Base-by-base conservation (phyloP, 2,797 vertebrate species). In the Sebastes trivittatus region DNA sequence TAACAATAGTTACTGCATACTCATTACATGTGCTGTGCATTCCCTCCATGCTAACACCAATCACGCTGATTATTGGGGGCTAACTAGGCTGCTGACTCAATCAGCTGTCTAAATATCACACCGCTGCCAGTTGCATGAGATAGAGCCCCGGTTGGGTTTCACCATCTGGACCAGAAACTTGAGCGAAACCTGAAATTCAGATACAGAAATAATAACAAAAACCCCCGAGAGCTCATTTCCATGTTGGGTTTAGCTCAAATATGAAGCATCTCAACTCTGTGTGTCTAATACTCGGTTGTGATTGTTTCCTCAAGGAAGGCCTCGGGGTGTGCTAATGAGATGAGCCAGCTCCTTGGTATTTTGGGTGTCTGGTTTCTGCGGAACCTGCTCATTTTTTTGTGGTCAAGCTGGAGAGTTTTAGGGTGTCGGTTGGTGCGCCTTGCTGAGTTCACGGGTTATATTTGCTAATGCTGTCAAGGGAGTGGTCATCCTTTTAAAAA, bases 91-190 rank as follows among this genome's bases (percentile, higher is more conserved):
- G 87, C 92, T 75, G 88, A 89, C 90, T 91, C 91, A 81, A 87
- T 94, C 94, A 93, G 93, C 93, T 93, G 90, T 93, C 92, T 87
- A 94, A 94, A 94, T 94, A 95, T 88, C 82, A 84, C 89, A 11
- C 75, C 59, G 25, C 86, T 75, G 91, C 88, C 86, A 85, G 83
- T 85, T 46, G 87, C 87, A 84, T 78, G 85, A 89, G 91, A 94
- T 89, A 72, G 75, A 85, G 75, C 71, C 78, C 65, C 4, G 92
- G 81, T 93, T 70, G 4, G 55, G 86, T 92, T 94, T 90, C 92
- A 68, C 88, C 93, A 92, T 95, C 92, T 95, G 94, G 92, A 87
- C 61, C 77, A 70, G 75, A 88, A 91, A 80, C 82, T 27, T 6
- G 65, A 89, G 81, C 20, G 29, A 88, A 89, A 92, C 69, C 79